These are phyloP conservation scores for Phasia obesa DNA, from an alignment of 2,888 invertebrate genomes.

Conservation along the genomic window DNA sequence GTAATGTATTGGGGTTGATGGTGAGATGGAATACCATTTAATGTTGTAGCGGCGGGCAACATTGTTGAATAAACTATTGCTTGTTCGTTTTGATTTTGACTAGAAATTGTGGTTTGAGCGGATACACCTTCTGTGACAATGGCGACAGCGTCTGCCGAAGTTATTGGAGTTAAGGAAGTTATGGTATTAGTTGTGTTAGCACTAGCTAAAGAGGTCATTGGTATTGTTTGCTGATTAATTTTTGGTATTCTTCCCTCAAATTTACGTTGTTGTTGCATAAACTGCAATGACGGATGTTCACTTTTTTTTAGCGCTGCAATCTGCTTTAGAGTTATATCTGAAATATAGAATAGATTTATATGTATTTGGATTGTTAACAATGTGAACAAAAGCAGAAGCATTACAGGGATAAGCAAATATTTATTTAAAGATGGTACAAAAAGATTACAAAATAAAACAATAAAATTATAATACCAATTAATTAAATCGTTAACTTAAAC, in stretches of 20 bases:
- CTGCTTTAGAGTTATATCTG: constrained; percentile 57
- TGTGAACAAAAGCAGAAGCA: neutral
- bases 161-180: constrained; percentile 54
- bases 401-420: neutral
- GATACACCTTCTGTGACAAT: constrained; percentile 56
- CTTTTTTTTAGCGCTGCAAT: constrained; percentile 66
- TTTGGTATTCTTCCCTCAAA: constrained; percentile 82
- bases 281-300: constrained; percentile 78
- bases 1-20: constrained; percentile 73
- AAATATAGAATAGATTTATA: constrained; percentile 36
- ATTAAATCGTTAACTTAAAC: neutral
- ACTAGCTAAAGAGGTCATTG: constrained; percentile 64
- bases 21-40: constrained; percentile 76
- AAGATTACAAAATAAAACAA: too few relatives aligned
- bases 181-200: constrained; percentile 38
- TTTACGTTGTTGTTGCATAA: constrained; percentile 80
- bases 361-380: neutral
- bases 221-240: constrained; percentile 76
- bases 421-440: neutral
- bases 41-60: constrained; percentile 78
- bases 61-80: constrained; percentile 76
- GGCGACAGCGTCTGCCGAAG: constrained; percentile 48
- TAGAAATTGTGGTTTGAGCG: constrained; percentile 56
- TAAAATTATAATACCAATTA: constrained; percentile 2
- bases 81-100: constrained; percentile 73